Conservation (phyloP, 2,113 vertebrate species). For the Elgaria multicarinata region DNA sequence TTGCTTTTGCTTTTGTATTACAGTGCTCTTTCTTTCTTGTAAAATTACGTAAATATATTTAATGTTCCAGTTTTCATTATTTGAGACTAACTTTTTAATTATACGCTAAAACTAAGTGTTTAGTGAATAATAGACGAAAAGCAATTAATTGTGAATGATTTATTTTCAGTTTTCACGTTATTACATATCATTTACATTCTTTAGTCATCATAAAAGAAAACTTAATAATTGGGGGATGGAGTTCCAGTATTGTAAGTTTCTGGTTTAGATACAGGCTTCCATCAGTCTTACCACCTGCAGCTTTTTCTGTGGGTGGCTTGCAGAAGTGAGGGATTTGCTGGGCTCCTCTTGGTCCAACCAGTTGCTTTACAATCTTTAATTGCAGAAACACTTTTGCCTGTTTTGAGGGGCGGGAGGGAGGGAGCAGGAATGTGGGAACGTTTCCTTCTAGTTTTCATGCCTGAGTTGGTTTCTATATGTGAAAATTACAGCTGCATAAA, state of each 20-base stretch:
- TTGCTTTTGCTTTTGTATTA: neutral
- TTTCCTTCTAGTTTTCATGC: neutral
- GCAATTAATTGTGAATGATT: neutral
- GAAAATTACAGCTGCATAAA: neutral
- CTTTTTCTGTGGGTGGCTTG: constrained; percentile 58
- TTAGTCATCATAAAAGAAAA: constrained; percentile 40
- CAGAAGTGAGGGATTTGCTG: constrained; percentile 68
- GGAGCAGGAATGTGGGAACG: neutral
- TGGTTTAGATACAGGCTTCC: constrained; percentile 66
- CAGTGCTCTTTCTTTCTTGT: neutral
- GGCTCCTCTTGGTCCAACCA: constrained; percentile 61
- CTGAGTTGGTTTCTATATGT: neutral
- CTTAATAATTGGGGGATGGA: constrained; percentile 48
- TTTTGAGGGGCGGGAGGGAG: neutral
- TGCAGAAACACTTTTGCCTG: constrained; percentile 51
- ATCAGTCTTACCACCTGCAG: constrained; percentile 71
- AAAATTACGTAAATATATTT: neutral
- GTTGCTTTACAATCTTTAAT: constrained; percentile 64
- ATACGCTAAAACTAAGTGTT: neutral
- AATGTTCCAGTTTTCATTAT: neutral
- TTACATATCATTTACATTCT: neutral
- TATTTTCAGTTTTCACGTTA: neutral
- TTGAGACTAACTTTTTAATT: neutral
- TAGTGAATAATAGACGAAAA: neutral
- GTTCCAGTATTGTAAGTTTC: constrained; percentile 63